These are phyloP conservation scores for Epistrophe eligans DNA, from an alignment of 2,888 invertebrate genomes.

Conservation along the genomic window DNA sequence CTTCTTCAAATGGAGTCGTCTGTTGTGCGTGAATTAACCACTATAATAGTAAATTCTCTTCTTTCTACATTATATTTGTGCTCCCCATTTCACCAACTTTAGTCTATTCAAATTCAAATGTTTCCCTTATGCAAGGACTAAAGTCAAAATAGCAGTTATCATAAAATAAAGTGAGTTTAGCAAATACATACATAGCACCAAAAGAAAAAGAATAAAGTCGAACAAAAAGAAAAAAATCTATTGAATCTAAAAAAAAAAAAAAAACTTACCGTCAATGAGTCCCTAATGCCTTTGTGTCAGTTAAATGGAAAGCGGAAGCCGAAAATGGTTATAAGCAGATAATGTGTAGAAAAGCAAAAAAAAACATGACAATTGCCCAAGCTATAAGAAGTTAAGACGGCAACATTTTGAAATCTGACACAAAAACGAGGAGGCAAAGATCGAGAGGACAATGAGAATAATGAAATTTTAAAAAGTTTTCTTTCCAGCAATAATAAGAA, in stretches of 20 bases:
- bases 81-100: conserved; percentile 9
- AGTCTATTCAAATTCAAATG: conserved; percentile 38
- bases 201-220: conserved; percentile 13
- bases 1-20: conserved; percentile 15
- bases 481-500: conserved; percentile 41
- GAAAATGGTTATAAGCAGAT: conserved; percentile 71
- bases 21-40: conserved; percentile 23
- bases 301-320: conserved; percentile 69
- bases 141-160: conserved; percentile 59
- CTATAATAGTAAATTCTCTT: conserved; percentile 11
- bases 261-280: conserved; percentile 58
- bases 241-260: conserved; percentile 8
- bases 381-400: conserved; percentile 29
- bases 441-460: conserved; percentile 15
- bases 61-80: too few species aligned
- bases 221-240: conserved; percentile 18
- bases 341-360: conserved; percentile 65
- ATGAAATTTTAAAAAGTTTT: conserved; percentile 54
- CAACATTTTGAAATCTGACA: conserved; percentile 9
- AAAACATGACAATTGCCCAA: conserved; percentile 62
- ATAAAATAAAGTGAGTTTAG: conserved; percentile 56
- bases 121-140: conserved; percentile 41
- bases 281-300: conserved; percentile 61
- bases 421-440: conserved; percentile 17
- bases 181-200: conserved; percentile 13